Evolutionary conservation across 2,888 invertebrate genomes (phyloP), one percentile per base, ranked within the genome.

Genomic region (Polyommatus iphigenia): DNA sequence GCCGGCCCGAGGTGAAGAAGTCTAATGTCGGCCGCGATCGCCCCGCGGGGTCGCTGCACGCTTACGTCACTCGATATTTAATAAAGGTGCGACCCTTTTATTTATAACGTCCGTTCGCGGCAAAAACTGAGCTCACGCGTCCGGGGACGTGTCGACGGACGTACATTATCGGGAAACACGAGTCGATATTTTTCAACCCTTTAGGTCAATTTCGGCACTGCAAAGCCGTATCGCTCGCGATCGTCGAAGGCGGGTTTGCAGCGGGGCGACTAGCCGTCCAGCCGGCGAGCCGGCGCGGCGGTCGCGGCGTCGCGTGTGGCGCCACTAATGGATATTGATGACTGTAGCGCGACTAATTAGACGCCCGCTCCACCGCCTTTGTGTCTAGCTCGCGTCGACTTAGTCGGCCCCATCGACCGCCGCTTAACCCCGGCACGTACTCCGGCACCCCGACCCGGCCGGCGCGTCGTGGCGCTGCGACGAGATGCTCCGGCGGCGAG

Each of bases 271-370:
- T 80, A 80, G 83, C 78, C 82, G 83, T 80, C 81, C 81, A 78
- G 75, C 78, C 78, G 77, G 84, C 81, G 83, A 82, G 83, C 76
- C 81, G 83, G 79, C 83, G 80, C 81, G 82, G 78, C 79, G 76
- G 84, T 77, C 84, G 84, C 81, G 85, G 81, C 86, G 89, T 93
- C 90, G 93, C 93, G 93, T 93, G 93, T 86, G 92, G 92, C 92
- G 92, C 92, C 92, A 84, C 87, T 93, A 93, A 93, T 93, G 92
- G 92, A 92, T 92, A 93, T 94, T 92, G 93, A 93, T 93, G 93
- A 90, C 89, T 87, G 88, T 88, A 88, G 88, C 87, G 88, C 89
- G 88, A 89, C 92, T 93, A 93, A 93, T 93, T 93, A 92, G 86
- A 89, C 88, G 83, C 81, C 82, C 80, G 80, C 87, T 87, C 86